Percentiles rank a stretch among this genome's conserved stretches.
phyloP scores from a whole-genome alignment of 1,140 invertebrate species.

The Bombyx mori region DNA sequence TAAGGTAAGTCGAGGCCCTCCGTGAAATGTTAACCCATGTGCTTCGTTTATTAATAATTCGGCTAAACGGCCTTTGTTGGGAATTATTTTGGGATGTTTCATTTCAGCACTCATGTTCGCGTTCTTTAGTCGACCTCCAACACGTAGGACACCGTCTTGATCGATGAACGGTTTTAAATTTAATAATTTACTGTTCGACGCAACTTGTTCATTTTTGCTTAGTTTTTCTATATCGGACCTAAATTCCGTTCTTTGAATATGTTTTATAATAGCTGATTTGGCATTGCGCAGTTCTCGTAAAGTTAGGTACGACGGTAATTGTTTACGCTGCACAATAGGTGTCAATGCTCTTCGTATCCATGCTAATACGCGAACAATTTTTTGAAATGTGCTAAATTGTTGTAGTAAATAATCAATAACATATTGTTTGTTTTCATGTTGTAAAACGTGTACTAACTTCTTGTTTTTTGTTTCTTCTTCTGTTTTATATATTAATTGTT shows the following conservation, averaged over 20 bases:
- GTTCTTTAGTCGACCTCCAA: too few relatives aligned
- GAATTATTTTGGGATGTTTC: neutral
- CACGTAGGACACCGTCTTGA: too few relatives aligned
- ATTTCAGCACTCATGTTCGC: too few relatives aligned
- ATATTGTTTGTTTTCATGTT: constrained; percentile 5
- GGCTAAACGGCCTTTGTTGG: neutral
- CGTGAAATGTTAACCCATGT: constrained; percentile 1
- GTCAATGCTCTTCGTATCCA: too few relatives aligned
- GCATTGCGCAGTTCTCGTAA: constrained; percentile 20
- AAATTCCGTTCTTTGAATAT: constrained; percentile 16
- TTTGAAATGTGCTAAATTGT: constrained; percentile 12
- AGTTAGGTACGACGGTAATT: constrained; percentile 19
- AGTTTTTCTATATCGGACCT: neutral
- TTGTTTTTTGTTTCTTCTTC: neutral
- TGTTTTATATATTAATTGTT: too few relatives aligned
- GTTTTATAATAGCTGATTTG: constrained; percentile 20
- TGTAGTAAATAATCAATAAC: constrained; percentile 12
- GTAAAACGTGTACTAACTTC: too few relatives aligned
- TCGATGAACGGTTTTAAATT: too few relatives aligned
- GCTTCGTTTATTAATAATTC: neutral
- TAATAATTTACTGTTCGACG: too few relatives aligned
- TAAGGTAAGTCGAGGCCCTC: neutral
- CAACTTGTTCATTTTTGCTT: constrained; percentile 11
- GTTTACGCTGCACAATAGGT: too few relatives aligned
- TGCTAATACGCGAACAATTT: constrained; percentile 3